Conservation (phyloP, 2,888 invertebrate species). For the Drosophila sordidula region DNA sequence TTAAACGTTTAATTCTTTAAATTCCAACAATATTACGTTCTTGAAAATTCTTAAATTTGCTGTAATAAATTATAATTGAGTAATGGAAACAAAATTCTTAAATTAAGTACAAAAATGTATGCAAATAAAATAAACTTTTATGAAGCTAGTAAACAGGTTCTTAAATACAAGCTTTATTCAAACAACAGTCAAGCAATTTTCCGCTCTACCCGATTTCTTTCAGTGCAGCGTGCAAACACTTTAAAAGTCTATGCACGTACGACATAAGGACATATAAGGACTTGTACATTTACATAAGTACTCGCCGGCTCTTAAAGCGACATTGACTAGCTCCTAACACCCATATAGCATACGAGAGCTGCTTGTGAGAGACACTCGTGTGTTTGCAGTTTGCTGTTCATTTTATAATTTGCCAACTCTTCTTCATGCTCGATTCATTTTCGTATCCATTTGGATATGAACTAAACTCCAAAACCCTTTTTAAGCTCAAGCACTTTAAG, state of each 20-base stretch:
- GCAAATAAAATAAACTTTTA: too few relatives aligned
- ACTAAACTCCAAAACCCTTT: constrained; percentile 25
- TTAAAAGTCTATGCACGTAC: constrained; percentile 15
- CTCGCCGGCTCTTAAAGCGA: constrained; percentile 1
- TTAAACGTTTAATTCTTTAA: too few relatives aligned
- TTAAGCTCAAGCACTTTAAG: constrained; percentile 30
- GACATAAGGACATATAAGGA: background rate
- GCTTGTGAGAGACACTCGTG: background rate
- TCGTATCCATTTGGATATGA: background rate
- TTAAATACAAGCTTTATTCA: too few relatives aligned
- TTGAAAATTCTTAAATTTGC: too few relatives aligned
- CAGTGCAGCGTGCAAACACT: background rate
- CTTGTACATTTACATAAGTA: constrained; percentile 9
- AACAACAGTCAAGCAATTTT: background rate
- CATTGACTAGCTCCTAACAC: background rate
- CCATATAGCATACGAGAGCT: too few relatives aligned
- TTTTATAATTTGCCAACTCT: constrained; percentile 8
- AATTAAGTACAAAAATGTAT: too few relatives aligned
- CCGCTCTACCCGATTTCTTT: too few relatives aligned
- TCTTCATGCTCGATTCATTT: constrained; percentile 1
- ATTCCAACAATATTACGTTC: too few relatives aligned
- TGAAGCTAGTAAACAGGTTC: too few relatives aligned
- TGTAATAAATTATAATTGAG: too few relatives aligned
- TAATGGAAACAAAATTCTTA: too few relatives aligned
- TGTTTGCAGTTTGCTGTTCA: background rate